phyloP scores from a whole-genome alignment of 2,797 vertebrate genomes.

The Hephaestus fuliginosus region DNA sequence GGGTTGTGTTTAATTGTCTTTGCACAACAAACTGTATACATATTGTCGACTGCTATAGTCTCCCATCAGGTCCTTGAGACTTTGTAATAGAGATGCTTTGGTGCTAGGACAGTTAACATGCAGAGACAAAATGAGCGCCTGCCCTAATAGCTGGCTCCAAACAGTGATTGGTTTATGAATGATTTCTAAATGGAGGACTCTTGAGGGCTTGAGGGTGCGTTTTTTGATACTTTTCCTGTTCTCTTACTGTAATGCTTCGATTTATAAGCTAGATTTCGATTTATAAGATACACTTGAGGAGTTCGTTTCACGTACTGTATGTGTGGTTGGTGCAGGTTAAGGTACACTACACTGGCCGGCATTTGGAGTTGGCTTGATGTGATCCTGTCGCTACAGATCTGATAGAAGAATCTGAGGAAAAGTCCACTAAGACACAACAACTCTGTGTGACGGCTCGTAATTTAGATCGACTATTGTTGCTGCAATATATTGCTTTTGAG shows the following conservation, averaged over 20 bases:
- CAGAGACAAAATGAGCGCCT: conserved; percentile 9
- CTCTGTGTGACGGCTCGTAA: conserved; percentile 35
- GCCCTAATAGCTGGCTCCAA: neutral
- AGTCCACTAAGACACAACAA: conserved; percentile 7
- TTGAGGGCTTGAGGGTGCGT: neutral
- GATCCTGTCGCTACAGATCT: conserved; percentile 1
- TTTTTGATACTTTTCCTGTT: no score
- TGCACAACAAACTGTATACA: conserved; percentile 6
- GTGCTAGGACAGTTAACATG: neutral
- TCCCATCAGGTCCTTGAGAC: neutral
- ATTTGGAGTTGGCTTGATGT: conserved; percentile 31
- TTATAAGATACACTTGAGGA: no score
- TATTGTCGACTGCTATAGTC: conserved; percentile 4
- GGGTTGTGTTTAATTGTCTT: conserved; percentile 35
- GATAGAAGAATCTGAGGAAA: conserved; percentile 30
- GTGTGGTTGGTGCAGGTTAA: conserved; percentile 1
- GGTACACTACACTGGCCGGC: neutral
- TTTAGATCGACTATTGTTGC: conserved; percentile 62
- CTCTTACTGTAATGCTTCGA: no score
- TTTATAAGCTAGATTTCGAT: no score
- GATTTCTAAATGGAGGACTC: conserved; percentile 20
- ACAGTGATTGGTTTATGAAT: neutral
- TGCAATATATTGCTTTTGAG: conserved; percentile 57
- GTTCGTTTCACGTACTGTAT: no score
- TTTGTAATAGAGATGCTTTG: neutral